phyloP scores from a whole-genome alignment of 2,797 vertebrate genomes.

The Gastrophryne carolinensis region DNA sequence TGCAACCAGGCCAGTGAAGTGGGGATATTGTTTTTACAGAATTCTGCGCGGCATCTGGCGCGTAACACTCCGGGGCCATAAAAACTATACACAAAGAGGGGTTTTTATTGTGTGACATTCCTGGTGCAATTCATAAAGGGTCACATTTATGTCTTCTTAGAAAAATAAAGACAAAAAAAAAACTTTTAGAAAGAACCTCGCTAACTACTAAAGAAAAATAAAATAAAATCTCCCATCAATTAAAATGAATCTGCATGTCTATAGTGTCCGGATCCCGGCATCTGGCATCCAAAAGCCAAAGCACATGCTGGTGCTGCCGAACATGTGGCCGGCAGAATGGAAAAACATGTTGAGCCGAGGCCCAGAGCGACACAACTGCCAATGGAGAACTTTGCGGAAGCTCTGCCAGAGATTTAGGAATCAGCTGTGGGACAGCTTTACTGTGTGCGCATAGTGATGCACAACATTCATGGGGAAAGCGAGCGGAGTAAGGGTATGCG shows the following conservation, averaged over 20 bases:
- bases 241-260: neutral
- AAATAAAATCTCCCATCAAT: neutral
- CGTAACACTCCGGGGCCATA: neutral
- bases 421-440: conserved; percentile 14
- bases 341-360: neutral
- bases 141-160: neutral
- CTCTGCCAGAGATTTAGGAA: conserved; percentile 8
- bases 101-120: neutral
- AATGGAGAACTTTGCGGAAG: conserved; percentile 7
- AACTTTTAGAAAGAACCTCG: neutral
- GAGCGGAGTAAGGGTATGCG: neutral
- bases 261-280: neutral
- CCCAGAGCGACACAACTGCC: neutral
- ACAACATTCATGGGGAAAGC: neutral
- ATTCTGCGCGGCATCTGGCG: neutral
- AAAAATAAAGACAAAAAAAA: neutral
- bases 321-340: conserved; percentile 37
- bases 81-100: neutral
- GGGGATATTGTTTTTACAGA: neutral
- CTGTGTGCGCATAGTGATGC: neutral
- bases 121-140: neutral
- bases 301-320: neutral
- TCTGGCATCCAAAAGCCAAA: neutral
- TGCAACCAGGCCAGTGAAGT: neutral
- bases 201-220: neutral